Conservation (phyloP, 2,113 vertebrate species). For the Paedocypris sp. region DNA sequence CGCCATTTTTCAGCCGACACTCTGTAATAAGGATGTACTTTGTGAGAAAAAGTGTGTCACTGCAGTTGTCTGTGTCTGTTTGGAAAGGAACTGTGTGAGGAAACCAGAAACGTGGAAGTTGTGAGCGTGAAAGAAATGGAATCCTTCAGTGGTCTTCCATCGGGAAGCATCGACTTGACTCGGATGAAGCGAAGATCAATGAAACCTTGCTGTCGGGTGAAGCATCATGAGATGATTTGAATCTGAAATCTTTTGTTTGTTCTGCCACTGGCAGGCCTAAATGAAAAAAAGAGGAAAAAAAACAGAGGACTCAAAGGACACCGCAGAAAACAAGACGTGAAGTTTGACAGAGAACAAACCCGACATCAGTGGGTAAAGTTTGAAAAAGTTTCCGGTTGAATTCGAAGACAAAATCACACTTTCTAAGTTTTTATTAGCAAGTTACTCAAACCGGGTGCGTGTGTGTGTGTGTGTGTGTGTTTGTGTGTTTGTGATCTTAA, state of each 20-base stretch:
- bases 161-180: not conserved
- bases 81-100: not conserved
- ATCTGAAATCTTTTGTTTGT: conserved; percentile 10
- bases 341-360: conserved; percentile 16
- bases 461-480: not conserved
- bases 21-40: conserved; percentile 19
- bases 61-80: conserved; percentile 17
- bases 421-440: conserved; percentile 16
- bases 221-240: conserved; percentile 3
- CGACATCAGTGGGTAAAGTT: conserved; percentile 5
- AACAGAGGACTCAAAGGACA: not conserved
- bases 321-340: not conserved
- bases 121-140: not conserved
- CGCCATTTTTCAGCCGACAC: not conserved
- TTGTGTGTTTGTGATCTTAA: not conserved
- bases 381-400: not conserved
- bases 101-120: not conserved
- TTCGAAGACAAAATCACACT: not conserved
- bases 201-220: conserved; percentile 7
- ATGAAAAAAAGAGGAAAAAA: no score
- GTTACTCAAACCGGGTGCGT: not conserved
- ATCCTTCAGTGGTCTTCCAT: not conserved
- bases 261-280: not conserved
- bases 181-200: not conserved
- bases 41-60: conserved; percentile 3